phyloP scores from a whole-genome alignment of 1,140 invertebrate species.

The Pseudomyrmex pallidus region DNA sequence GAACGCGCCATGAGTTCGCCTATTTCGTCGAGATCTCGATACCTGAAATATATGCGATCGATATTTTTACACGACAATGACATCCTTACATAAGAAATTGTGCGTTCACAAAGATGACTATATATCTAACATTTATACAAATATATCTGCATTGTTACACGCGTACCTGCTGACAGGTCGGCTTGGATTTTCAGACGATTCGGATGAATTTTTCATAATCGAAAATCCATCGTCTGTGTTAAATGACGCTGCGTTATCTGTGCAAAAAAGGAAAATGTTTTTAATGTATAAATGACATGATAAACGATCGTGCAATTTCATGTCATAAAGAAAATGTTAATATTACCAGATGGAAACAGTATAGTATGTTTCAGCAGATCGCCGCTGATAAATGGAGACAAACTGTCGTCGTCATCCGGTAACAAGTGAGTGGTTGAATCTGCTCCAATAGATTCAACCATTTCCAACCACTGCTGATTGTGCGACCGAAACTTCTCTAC shows the following conservation, averaged over 20 bases:
- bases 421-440: conserved; percentile 85
- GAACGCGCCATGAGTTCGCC: conserved; percentile 85
- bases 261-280: conserved; percentile 19
- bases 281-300: conserved; percentile 7
- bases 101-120: not conserved
- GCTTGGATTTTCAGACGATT: conserved; percentile 83
- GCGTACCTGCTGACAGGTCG: conserved; percentile 84
- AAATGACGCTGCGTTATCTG: conserved; percentile 82
- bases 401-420: conserved; percentile 87
- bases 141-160: conserved; percentile 2
- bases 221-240: conserved; percentile 84
- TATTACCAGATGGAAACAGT: conserved; percentile 88
- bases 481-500: conserved; percentile 98
- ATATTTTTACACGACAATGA: conserved; percentile 38
- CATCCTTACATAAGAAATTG: too few species aligned
- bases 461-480: conserved; percentile 99
- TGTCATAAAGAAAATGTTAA: conserved; percentile 22
- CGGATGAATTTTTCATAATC: conserved; percentile 82
- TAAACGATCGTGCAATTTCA: not conserved
- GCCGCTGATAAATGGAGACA: conserved; percentile 90
- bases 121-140: not conserved
- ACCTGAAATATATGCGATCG: conserved; percentile 78
- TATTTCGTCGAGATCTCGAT: conserved; percentile 86
- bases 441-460: conserved; percentile 91
- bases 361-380: conserved; percentile 90